Conservation (phyloP, 2,113 vertebrate species). For the Nematolebias whitei region DNA sequence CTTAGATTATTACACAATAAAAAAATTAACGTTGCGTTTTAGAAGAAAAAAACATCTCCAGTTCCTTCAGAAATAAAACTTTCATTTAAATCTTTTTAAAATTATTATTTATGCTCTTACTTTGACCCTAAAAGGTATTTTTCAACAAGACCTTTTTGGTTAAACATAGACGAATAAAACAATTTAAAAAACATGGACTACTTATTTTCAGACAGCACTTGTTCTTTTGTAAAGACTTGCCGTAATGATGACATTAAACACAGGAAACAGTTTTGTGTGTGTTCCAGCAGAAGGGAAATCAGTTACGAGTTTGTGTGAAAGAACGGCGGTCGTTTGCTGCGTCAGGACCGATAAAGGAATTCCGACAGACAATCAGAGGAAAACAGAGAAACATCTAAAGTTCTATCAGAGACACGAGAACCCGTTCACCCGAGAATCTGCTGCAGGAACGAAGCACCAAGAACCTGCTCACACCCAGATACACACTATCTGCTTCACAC, state of each 20-base stretch:
- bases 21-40: too few species aligned
- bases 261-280: constrained; percentile 9
- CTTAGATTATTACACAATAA: too few species aligned
- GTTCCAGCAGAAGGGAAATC: constrained; percentile 50
- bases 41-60: too few species aligned
- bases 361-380: constrained; percentile 48
- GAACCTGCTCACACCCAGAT: too few species aligned
- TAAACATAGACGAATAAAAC: too few species aligned
- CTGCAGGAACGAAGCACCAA: too few species aligned
- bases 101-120: background rate
- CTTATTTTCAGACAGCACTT: too few species aligned
- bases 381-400: constrained; percentile 38
- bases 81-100: too few species aligned
- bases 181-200: too few species aligned
- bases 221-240: background rate
- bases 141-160: background rate
- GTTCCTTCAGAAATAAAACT: background rate
- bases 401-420: constrained; percentile 27
- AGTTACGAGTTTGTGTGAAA: constrained; percentile 38
- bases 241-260: background rate
- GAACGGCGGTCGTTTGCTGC: constrained; percentile 40
- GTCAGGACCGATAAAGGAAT: constrained; percentile 61
- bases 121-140: background rate
- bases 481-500: constrained; percentile 8
- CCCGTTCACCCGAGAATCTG: too few species aligned